Evolutionary conservation across 2,888 invertebrate species (phyloP).

Genomic region (Hirtodrosophila alboralis): DNA sequence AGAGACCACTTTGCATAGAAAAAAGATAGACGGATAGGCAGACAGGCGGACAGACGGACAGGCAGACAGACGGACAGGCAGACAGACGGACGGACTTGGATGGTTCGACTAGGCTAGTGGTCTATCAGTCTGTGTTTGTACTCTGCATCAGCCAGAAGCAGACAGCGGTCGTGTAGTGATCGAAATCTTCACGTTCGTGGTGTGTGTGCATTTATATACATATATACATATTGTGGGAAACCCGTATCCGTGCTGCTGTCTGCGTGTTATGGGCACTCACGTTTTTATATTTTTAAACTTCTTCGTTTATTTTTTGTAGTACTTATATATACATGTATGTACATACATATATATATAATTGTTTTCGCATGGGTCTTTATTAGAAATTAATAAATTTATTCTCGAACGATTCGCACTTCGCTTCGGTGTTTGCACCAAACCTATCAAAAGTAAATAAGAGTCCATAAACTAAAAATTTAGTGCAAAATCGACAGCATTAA

Average conservation of each 20-base stretch:
- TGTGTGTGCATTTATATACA: slow-evolving; percentile 25
- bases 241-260: slow-evolving; percentile 26
- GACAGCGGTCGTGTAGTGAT: slow-evolving; percentile 32
- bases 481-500: slow-evolving; percentile 64
- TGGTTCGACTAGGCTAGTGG: too few species aligned
- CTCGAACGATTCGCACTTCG: slow-evolving; percentile 15
- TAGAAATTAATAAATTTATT: slow-evolving; percentile 23
- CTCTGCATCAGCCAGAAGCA: slow-evolving; percentile 66
- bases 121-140: slow-evolving; percentile 75
- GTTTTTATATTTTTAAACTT: slow-evolving; percentile 45
- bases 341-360: too few species aligned
- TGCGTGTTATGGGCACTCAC: slow-evolving; percentile 22
- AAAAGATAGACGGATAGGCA: too few species aligned
- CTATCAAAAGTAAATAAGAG: slow-evolving; percentile 24
- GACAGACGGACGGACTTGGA: too few species aligned
- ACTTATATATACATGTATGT: slow-evolving; percentile 60
- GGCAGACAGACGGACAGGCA: too few species aligned
- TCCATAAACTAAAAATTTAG: slow-evolving; percentile 35
- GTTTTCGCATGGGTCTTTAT: slow-evolving; percentile 31
- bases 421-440: slow-evolving; percentile 10
- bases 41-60: too few species aligned
- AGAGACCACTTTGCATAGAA: too few species aligned
- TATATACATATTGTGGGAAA: slow-evolving; percentile 26
- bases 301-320: slow-evolving; percentile 27
- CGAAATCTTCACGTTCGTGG: slow-evolving; percentile 37